Evolutionary conservation across 2,113 vertebrate genomes (phyloP).

Genomic region (Camelus bactrianus): DNA sequence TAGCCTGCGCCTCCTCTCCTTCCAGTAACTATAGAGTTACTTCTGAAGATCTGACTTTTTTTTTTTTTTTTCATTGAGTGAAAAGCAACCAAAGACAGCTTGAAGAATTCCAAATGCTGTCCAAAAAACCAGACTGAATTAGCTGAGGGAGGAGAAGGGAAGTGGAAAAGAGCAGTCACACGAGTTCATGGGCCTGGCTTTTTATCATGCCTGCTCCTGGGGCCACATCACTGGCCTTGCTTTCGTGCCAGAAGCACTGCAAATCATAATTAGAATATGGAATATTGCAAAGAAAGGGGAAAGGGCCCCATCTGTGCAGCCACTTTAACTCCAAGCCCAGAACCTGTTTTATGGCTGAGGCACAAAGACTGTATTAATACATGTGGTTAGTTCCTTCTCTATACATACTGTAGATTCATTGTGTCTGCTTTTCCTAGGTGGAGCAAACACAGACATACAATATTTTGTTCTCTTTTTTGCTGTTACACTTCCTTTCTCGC

Average conservation of each 20-base stretch:
- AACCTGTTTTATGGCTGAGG: conserved; percentile 86
- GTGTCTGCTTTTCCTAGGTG: conserved; percentile 84
- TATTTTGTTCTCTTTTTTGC: conserved; percentile 82
- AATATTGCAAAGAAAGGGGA: conserved; percentile 59
- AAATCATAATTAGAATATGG: conserved; percentile 87
- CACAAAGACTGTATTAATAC: conserved; percentile 84
- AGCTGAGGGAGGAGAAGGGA: conserved; percentile 61
- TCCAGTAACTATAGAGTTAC: background rate
- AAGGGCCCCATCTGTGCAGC: conserved; percentile 76
- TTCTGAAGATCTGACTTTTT: conserved; percentile 2
- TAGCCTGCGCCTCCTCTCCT: background rate
- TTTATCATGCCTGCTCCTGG: conserved; percentile 79
- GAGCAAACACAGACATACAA: conserved; percentile 84
- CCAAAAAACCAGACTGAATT: conserved; percentile 65
- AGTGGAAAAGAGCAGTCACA: conserved; percentile 65
- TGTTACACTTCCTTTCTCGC: conserved; percentile 81
- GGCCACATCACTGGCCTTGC: conserved; percentile 70
- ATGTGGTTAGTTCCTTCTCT: conserved; percentile 82
- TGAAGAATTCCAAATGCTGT: conserved; percentile 77
- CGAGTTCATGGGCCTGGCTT: conserved; percentile 66
- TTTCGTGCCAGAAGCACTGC: conserved; percentile 81
- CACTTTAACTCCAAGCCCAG: conserved; percentile 86
- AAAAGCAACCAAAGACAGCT: conserved; percentile 68
- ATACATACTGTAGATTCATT: conserved; percentile 84
- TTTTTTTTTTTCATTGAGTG: conserved; percentile 30